phyloP scores from a whole-genome alignment of 2,888 invertebrate species.

The Spicauda simplicius region DNA sequence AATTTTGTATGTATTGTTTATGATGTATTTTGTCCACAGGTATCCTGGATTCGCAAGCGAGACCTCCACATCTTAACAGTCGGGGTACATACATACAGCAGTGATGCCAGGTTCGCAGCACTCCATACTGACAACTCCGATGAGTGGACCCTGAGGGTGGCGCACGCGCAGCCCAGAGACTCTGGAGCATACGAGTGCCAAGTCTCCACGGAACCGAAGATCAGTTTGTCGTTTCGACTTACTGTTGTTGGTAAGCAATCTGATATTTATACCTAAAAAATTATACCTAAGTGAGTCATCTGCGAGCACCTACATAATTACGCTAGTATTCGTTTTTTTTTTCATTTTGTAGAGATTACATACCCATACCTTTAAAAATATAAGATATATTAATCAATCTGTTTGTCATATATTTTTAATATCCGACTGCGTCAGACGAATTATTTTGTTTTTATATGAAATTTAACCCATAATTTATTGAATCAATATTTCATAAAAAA shows the following conservation, averaged over 20 bases:
- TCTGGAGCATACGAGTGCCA: slow-evolving; percentile 97
- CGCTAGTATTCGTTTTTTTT: too few species aligned
- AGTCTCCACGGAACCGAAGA: slow-evolving; percentile 96
- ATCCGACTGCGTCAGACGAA: too few species aligned
- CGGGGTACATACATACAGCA: slow-evolving; percentile 87
- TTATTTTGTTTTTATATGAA: too few species aligned
- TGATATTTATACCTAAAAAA: too few species aligned
- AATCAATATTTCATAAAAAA: too few species aligned
- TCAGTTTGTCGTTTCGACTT: slow-evolving; percentile 90
- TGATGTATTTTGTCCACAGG: slow-evolving; percentile 75
- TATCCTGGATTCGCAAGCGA: slow-evolving; percentile 94
- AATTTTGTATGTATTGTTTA: not conserved
- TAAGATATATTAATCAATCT: too few species aligned
- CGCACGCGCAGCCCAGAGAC: slow-evolving; percentile 89
- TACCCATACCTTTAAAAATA: too few species aligned
- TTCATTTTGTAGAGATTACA: too few species aligned
- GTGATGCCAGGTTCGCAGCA: slow-evolving; percentile 87
- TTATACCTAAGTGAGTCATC: too few species aligned
- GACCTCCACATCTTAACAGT: slow-evolving; percentile 90
- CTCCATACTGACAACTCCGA: slow-evolving; percentile 87
- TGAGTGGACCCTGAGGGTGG: slow-evolving; percentile 85
- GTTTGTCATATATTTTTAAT: too few species aligned
- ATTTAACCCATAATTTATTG: too few species aligned
- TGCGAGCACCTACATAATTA: too few species aligned
- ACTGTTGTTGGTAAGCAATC: slow-evolving; percentile 90